A percentile compares a stretch with the other conserved stretches of the same genome.
phyloP scores from a whole-genome alignment of 1,140 invertebrate species.

The Cylas formicarius region DNA sequence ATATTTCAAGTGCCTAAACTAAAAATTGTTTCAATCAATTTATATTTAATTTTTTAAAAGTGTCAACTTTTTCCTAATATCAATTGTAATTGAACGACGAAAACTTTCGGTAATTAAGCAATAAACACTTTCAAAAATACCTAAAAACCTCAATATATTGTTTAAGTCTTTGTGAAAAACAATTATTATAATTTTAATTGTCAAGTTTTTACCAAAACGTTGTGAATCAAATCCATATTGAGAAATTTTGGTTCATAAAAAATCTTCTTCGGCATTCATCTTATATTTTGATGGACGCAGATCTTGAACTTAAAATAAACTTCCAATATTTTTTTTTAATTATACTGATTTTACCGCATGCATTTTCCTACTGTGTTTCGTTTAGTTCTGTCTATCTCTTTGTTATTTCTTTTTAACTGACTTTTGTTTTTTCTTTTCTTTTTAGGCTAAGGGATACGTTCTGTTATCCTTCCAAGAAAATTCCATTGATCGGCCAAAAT shows the following conservation, averaged over 20 bases:
- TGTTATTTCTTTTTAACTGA: neutral
- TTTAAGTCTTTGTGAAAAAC: neutral
- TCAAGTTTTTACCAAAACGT: too few species aligned
- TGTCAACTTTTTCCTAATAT: neutral
- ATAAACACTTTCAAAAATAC: neutral
- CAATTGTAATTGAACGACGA: neutral
- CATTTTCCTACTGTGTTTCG: neutral
- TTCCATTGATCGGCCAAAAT: constrained; percentile 34
- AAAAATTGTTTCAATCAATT: neutral
- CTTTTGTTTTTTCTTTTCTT: constrained; percentile 22
- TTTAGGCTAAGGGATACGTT: constrained; percentile 35
- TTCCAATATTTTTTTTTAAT: too few species aligned
- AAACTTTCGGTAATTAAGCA: neutral
- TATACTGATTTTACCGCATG: too few species aligned
- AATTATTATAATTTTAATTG: neutral
- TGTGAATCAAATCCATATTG: too few species aligned
- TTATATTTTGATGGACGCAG: too few species aligned
- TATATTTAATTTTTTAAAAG: neutral
- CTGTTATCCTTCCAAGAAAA: constrained; percentile 34
- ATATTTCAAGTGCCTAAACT: neutral
- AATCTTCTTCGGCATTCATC: too few species aligned
- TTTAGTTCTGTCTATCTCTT: neutral
- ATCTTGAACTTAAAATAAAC: too few species aligned
- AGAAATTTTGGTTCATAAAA: too few species aligned
- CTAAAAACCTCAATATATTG: neutral